Base-by-base conservation (phyloP, 2,888 invertebrate species). In the Papilio protenor region DNA sequence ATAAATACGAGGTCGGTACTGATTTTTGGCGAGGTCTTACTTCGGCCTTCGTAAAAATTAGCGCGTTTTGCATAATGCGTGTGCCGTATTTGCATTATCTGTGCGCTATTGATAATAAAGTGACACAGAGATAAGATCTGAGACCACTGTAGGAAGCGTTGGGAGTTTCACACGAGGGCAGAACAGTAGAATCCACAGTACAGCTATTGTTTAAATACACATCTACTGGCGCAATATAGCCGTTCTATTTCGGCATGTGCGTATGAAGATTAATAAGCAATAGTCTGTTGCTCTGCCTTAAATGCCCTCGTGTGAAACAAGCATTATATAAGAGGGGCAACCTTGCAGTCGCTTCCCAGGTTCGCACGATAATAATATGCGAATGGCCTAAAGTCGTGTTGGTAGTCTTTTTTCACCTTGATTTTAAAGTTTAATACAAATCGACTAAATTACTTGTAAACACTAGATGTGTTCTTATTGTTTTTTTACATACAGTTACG, bases 31-130 rank as follows among this genome's bases (percentile, higher is more conserved):
- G 91, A 92, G 92, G 92, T 92, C 91, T 89, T 81, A 55, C 47
- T 77, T 79, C 85, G 90, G 87, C 93, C 94, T 94, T 92, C 90
- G 88, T 85, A 87, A 91, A 91, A 92, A 93, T 94, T 94, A 90
- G 90, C 93, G 87, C 88, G 87, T 91, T 91, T 92, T 92, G 91
- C 91, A 93, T 92, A 91, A 89, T 85, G 85, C 86, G 66, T 69
- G 86, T 87, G 85, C 83, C 84, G 77, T 88, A 88, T 88, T 88
- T 88, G 85, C 86, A 86, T 85, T 88, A 87, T 89, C 85, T 86
- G 81, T 76, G 84, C 83, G 81, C 85, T 87, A 85, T 88, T 88
- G 89, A 88, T 86, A 87, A 88, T 89, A 87, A 86, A 80, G 81
- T 79, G 82, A 82, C 81, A 79, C 82, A 77, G 81, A 85, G 89